These are phyloP conservation scores for Sus cebifrons DNA, from an alignment of 2,797 vertebrate species.

Conservation along the genomic window DNA sequence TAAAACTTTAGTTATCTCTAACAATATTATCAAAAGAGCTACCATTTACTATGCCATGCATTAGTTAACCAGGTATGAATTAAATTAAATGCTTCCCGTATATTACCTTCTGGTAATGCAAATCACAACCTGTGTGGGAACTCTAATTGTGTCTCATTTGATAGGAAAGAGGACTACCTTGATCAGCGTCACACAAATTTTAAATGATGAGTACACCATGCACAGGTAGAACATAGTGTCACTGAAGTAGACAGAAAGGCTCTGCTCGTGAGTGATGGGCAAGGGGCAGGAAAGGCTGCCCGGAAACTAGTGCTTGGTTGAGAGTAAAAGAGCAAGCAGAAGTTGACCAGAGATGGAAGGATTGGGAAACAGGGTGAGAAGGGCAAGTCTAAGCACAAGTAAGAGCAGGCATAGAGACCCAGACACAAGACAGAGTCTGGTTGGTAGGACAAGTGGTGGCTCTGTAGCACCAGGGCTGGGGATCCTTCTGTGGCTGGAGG, in stretches of 20 bases:
- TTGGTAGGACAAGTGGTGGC: not conserved
- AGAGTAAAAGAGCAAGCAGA: not conserved
- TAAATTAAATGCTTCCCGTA: not conserved
- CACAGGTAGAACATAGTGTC: not conserved
- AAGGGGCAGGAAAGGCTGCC: not conserved
- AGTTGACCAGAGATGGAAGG: not conserved
- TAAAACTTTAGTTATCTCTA: not conserved
- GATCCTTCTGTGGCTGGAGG: not conserved
- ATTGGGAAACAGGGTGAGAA: not conserved
- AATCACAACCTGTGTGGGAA: not conserved
- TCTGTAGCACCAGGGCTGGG: not conserved
- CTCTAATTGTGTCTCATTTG: not conserved
- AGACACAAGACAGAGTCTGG: not conserved
- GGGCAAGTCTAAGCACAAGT: not conserved
- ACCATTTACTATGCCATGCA: not conserved
- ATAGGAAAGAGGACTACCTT: not conserved
- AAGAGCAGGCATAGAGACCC: not conserved
- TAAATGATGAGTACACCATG: not conserved
- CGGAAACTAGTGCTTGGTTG: not conserved
- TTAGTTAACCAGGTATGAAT: not conserved
- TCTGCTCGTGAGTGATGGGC: not conserved
- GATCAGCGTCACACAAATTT: not conserved
- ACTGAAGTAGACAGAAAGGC: not conserved
- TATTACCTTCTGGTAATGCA: not conserved
- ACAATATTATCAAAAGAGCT: slow-evolving; percentile 13